Base-by-base conservation (phyloP, 2,113 vertebrate genomes). In the Oncorhynchus clarkii region DNA sequence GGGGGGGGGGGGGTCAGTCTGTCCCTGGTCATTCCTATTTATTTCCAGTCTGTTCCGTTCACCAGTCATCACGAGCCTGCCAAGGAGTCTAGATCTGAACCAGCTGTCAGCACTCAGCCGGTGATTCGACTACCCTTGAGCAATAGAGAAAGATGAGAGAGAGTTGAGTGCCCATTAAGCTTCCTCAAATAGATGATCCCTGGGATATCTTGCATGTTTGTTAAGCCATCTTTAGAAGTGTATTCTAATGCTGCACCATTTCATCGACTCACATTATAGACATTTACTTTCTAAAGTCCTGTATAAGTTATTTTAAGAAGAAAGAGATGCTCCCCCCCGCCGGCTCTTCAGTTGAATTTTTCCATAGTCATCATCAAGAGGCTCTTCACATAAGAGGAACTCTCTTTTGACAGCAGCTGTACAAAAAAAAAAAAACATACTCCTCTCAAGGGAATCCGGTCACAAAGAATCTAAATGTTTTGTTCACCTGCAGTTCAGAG, bases 381-480 rank as follows among this genome's bases (percentile, higher is more conserved):
- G 77, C 75, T 34, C 82, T 76, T 79, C 74, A 73, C 79, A 78
- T 59, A 18, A 54, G 51, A 18, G 5, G 12, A 18, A 39, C 57
- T 73, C 78, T 77, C 77, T 71, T 78, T 60, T n/a, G n/a, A 71
- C 77, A 72, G 77, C 62, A 72, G 27, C 49, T 73, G 31, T 75
- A 72, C 77, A 70, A 70, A 45, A 12, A 27, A 27, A 27, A 27
- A 27, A 87, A 71, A 78, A 75, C 51, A 34, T 74, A 81, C 16
- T 22, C 59, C 83, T 84, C 84, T 88, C 87, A 76, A 71, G 78
- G 81, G 85, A 80, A 79, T 82, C 51, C 76, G 80, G 70, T 65
- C 81, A 85, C 84, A 88, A 80, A 82, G 76, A 86, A 88, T 76
- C 12, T 72, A 72, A 78, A 64, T 67, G 39, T 88, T 78, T 77